Evolutionary conservation across 2,113 vertebrate genomes (phyloP), one percentile per base, ranked within the genome.

Genomic region (Calidris pygmaea): DNA sequence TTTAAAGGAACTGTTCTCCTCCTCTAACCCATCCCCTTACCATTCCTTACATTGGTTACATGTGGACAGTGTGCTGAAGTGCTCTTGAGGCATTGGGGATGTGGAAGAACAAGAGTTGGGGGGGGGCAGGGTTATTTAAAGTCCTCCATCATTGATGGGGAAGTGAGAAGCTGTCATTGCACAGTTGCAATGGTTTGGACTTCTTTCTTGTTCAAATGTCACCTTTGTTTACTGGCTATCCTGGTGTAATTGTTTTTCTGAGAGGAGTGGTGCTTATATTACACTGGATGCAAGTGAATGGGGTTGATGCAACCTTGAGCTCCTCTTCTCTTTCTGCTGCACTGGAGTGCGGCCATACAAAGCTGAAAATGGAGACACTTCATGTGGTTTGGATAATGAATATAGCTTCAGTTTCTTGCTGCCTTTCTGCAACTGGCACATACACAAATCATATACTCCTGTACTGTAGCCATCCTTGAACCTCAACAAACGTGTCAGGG

Each of bases 71-170:
- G 22, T 86, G 19, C 35, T 48, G 70, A 60, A 68, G n/a, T 20
- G 5, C 6, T 59, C 47, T 50, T 41, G 27, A 48, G 29, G 7
- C 29, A 17, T 34, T 20, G 13, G n/a, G 0, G 0, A 29, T 8
- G 10, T 34, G 14, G 35, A 60, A 26, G 39, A 56, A 24, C 5
- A 56, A 89, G 47, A 11, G 39, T 39, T 39, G 37, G 80, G 15
- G 3, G 16, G 14, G 21, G 14, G 26, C 48, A 67, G 37, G 17
- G 14, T 18, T 70, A 45, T 67, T 81, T 71, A 19, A 78, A 74
- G 56, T 66, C 19, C 6, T 3, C 8, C n/a, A 29, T 62, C 20
- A 3, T 56, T 47, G 30, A 45, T 4, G 16, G 21, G 27, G 32
- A 79, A 77, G 13, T 32, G 39, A 76, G 15, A 75, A 72, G 19